phyloP scores from a whole-genome alignment of 2,888 invertebrate genomes.

The Ametastegia equiseti region DNA sequence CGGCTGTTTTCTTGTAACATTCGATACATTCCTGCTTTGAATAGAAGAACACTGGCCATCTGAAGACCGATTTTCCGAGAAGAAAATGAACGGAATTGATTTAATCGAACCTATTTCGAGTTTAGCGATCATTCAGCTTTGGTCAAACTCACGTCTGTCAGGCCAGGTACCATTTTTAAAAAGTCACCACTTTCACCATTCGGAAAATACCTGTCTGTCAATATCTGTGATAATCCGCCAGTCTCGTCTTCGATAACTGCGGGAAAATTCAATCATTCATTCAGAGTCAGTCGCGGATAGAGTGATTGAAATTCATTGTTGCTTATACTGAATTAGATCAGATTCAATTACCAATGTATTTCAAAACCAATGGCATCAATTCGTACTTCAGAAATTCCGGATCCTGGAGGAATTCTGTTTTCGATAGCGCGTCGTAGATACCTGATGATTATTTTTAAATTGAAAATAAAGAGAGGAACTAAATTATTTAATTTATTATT shows the following conservation, averaged over 20 bases:
- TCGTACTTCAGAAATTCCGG: constrained; percentile 61
- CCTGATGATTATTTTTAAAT: constrained; percentile 60
- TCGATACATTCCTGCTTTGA: constrained; percentile 75
- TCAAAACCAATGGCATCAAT: constrained; percentile 60
- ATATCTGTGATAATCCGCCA: constrained; percentile 73
- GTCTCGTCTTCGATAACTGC: constrained; percentile 75
- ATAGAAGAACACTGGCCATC: constrained; percentile 75
- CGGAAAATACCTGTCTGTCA: constrained; percentile 74
- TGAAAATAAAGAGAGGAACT: background rate
- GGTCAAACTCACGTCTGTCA: constrained; percentile 76
- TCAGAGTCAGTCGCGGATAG: no score
- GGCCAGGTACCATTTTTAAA: constrained; percentile 74
- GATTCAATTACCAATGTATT: constrained; percentile 60
- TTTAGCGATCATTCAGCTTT: background rate
- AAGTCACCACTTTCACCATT: constrained; percentile 73
- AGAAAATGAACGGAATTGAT: background rate
- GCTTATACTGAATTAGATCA: background rate
- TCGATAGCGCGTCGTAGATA: constrained; percentile 62
- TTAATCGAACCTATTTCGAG: background rate
- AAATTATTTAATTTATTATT: background rate
- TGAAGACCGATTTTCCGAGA: constrained; percentile 58
- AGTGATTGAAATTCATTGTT: background rate
- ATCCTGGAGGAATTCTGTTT: constrained; percentile 56
- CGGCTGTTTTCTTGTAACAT: constrained; percentile 66
- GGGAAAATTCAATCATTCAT: no score